phyloP scores from a whole-genome alignment of 2,797 vertebrate genomes.

The Schizopygopsis pylzovi region DNA sequence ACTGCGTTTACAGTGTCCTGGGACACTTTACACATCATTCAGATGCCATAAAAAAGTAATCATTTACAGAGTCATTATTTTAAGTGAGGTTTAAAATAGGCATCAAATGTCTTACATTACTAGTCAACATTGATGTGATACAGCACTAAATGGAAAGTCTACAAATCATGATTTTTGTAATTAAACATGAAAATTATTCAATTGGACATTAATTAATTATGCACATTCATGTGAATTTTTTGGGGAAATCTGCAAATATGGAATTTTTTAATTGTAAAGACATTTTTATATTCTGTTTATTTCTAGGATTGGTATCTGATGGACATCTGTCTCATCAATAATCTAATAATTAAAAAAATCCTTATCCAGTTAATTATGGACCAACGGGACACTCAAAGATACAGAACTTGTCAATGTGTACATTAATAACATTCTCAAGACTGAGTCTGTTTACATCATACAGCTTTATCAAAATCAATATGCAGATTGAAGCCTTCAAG shows the following conservation, averaged over 20 bases:
- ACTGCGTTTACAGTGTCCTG: no score
- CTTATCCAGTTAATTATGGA: neutral
- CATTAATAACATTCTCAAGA: neutral
- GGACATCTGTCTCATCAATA: neutral
- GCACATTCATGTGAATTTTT: neutral
- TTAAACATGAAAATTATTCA: neutral
- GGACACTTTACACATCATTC: neutral
- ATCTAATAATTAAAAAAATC: neutral
- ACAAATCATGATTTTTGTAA: neutral
- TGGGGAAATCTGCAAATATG: neutral
- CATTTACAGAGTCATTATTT: neutral
- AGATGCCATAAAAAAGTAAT: neutral
- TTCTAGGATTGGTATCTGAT: neutral
- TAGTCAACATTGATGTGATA: neutral
- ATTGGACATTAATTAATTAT: neutral
- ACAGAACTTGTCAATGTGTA: neutral
- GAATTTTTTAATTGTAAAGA: neutral
- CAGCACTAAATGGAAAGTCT: neutral
- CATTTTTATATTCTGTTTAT: neutral
- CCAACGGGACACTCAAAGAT: neutral
- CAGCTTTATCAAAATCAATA: constrained; percentile 27
- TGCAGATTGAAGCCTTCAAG: neutral
- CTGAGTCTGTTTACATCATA: neutral
- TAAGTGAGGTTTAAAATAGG: neutral
- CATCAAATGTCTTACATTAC: neutral